These are phyloP conservation scores for Varroa destructor DNA, from an alignment of 1,140 invertebrate genomes.

Conservation along the genomic window DNA sequence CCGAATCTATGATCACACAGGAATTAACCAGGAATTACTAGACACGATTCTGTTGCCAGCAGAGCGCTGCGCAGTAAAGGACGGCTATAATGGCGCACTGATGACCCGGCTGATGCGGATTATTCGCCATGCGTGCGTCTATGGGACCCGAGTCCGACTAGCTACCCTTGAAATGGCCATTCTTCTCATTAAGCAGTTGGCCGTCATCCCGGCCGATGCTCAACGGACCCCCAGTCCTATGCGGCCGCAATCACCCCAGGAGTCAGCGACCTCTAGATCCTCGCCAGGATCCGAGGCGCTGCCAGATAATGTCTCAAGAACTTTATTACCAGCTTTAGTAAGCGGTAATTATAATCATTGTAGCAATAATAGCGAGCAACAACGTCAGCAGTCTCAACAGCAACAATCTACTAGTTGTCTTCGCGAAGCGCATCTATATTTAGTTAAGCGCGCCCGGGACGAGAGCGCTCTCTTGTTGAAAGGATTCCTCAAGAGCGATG, in stretches of 20 bases:
- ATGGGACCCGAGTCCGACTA: conserved; percentile 57
- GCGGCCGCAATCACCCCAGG: too few relatives aligned
- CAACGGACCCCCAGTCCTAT: too few relatives aligned
- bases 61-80: conserved; percentile 37
- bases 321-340: too few relatives aligned
- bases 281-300: background rate
- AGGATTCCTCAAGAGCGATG: conserved; percentile 82
- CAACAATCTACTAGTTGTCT: conserved; percentile 41
- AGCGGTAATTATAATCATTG: too few relatives aligned
- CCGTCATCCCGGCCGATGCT: conserved; percentile 46
- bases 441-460: conserved; percentile 63
- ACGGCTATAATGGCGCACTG: conserved; percentile 55
- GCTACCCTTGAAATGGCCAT: conserved; percentile 79
- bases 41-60: conserved; percentile 51
- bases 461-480: conserved; percentile 70
- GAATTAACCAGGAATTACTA: conserved; percentile 57
- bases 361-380: too few relatives aligned
- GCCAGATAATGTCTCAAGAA: too few relatives aligned
- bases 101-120: conserved; percentile 66
- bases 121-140: conserved; percentile 62
- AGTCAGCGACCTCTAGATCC: conserved; percentile 35
- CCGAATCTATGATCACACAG: conserved; percentile 42
- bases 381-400: too few relatives aligned
- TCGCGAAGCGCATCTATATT: conserved; percentile 51
- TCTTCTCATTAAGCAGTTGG: conserved; percentile 53